Evolutionary conservation across 2,113 vertebrate genomes (phyloP).

Genomic region (Syngnathus typhle): DNA sequence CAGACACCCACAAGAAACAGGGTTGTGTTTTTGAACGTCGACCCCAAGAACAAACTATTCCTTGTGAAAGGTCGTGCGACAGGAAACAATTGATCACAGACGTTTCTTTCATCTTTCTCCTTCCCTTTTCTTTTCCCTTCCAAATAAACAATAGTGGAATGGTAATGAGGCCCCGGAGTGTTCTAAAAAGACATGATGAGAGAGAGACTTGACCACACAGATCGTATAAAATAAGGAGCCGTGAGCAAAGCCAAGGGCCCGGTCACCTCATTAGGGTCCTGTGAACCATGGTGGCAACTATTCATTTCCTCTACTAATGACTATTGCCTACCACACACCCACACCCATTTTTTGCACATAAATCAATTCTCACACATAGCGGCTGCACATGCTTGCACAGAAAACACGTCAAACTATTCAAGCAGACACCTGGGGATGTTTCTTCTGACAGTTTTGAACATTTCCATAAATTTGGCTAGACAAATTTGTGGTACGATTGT

Average conservation of each 20-base stretch:
- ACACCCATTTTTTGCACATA: conserved; percentile 17
- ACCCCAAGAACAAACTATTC: conserved; percentile 32
- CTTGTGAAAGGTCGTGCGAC: conserved; percentile 34
- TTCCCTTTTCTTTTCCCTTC: conserved; percentile 30
- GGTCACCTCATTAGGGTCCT: conserved; percentile 59
- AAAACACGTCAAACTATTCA: conserved; percentile 41
- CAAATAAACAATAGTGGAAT: conserved; percentile 62
- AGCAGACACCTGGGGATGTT: conserved; percentile 32
- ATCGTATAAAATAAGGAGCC: conserved; percentile 42
- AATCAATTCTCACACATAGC: conserved; percentile 33
- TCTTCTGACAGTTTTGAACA: conserved; percentile 5
- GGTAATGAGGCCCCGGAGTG: conserved; percentile 64
- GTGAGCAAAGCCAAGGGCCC: conserved; percentile 41
- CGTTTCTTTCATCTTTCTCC: conserved; percentile 53
- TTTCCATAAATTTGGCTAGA: not conserved
- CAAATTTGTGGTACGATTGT: conserved; percentile 9
- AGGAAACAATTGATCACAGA: conserved; percentile 54
- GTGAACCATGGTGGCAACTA: conserved; percentile 47
- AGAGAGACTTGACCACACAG: conserved; percentile 58
- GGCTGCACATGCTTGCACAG: conserved; percentile 13
- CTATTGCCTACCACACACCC: conserved; percentile 20
- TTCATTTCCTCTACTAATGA: conserved; percentile 58
- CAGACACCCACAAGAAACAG: not conserved
- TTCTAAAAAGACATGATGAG: conserved; percentile 57
- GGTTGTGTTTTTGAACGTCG: conserved; percentile 18